Percentiles rank a stretch among this genome's conserved stretches.
Evolutionary conservation across 2,888 invertebrate species (phyloP).

Genomic region (Dryococelus australis): DNA sequence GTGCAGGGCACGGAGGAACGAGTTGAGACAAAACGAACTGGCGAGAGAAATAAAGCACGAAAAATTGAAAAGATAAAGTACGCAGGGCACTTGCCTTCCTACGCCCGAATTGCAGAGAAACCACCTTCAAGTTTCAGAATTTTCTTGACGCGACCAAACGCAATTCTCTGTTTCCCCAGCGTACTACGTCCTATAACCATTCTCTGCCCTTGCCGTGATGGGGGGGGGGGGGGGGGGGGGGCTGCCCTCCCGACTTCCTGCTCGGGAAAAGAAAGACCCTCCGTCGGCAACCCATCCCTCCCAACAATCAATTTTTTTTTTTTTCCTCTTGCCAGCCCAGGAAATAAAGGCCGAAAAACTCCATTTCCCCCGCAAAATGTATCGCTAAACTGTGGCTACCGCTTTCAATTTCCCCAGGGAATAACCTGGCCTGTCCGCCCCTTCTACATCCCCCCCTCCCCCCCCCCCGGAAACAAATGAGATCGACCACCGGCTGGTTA

Average conservation of each 20-base stretch:
- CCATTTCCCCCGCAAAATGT: background rate
- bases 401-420: constrained; percentile 22
- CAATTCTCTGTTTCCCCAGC: background rate
- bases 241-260: background rate
- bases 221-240: background rate
- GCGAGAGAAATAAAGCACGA: too few species aligned
- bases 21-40: too few species aligned
- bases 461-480: background rate
- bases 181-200: background rate
- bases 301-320: background rate
- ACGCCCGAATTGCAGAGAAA: background rate
- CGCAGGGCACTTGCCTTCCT: background rate
- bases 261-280: background rate
- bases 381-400: constrained; percentile 25
- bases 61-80: too few species aligned
- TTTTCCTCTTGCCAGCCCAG: background rate
- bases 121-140: background rate
- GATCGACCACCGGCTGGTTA: background rate
- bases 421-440: constrained; percentile 7
- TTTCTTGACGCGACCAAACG: background rate
- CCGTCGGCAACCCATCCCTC: background rate
- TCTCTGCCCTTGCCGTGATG: too few species aligned
- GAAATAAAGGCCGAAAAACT: constrained; percentile 17
- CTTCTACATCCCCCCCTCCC: too few species aligned
- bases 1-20: too few species aligned